A percentile compares a stretch with the other conserved stretches of the same genome.
phyloP scores from a whole-genome alignment of 2,888 invertebrate species.

The Eutolmus rufibarbis region DNA sequence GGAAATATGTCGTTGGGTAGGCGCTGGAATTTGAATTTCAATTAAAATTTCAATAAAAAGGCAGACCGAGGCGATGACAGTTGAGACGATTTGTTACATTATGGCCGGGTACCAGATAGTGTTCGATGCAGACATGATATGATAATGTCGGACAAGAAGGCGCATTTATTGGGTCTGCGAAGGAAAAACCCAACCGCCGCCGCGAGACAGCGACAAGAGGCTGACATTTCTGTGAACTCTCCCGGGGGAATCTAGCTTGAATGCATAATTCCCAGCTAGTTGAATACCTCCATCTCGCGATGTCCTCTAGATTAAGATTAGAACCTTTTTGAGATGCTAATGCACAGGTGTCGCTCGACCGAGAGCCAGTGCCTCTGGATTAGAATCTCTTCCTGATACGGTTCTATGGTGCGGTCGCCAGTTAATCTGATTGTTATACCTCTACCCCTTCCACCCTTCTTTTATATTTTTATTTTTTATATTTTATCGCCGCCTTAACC shows the following conservation, averaged over 20 bases:
- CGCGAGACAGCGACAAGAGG: neutral
- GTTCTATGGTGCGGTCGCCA: neutral
- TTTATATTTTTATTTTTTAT: neutral
- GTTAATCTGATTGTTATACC: constrained; percentile 23
- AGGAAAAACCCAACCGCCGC: neutral
- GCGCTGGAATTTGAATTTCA: constrained; percentile 31
- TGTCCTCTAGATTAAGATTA: constrained; percentile 21
- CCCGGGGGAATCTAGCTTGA: constrained; percentile 14
- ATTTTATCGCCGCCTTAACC: constrained; percentile 13
- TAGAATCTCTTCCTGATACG: constrained; percentile 29
- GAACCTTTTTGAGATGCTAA: constrained; percentile 34
- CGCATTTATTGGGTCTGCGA: neutral
- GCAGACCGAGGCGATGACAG: constrained; percentile 16
- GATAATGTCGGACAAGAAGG: constrained; percentile 15
- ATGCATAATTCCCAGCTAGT: constrained; percentile 16
- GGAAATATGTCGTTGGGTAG: neutral
- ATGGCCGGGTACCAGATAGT: neutral
- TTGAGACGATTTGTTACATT: constrained; percentile 31
- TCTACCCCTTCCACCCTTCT: neutral
- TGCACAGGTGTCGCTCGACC: constrained; percentile 27
- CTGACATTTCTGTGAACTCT: constrained; percentile 14
- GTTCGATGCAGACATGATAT: constrained; percentile 25
- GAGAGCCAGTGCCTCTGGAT: constrained; percentile 6
- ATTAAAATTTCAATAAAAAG: constrained; percentile 32
- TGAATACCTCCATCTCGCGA: neutral